Evolutionary conservation across 2,113 vertebrate genomes (phyloP), one percentile per base, ranked within the genome.

Genomic region (Vulpes vulpes): DNA sequence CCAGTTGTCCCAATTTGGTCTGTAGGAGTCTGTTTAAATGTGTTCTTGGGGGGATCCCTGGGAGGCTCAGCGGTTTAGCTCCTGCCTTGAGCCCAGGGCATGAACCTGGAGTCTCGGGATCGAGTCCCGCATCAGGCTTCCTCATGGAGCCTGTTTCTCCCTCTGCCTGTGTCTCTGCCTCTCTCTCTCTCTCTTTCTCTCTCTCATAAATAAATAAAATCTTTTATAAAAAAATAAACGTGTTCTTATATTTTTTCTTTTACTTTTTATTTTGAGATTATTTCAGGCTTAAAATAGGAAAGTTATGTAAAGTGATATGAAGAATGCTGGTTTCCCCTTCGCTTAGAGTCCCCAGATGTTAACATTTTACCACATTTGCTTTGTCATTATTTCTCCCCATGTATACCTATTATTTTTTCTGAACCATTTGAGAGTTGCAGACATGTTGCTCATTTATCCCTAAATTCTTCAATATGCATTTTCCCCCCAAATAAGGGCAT

Each of bases 251-350:
- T 69, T 96, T 92, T 60, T 65, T 17, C 65, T 76, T 89, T 79
- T 2, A 74, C 60, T 76, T 71, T 84, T 71, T 76, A 62, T 53
- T 93, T 89, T 92, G 64, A 95, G 81, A 74, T 74, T 69, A 85
- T 91, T 78, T 94, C 49, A 79, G 67, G 25, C 9, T 91, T 96
- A 83, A 95, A 88, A 83, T n/a, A 95, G 59, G n/a, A 49, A 93
- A 67, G 30, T 91, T 83, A 71, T 43, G 43, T 79, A 64, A 91
- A 89, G 78, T 59, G 57, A 7, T 81, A 30, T 73, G 88, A 93
- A 87, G 49, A 59, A 83, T 88, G 53, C n/a, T 23, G 79, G 8
- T 93, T 23, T n/a, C 11, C 11, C 30, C 49, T 88, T 81, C 27
- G 11, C 22, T 51, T 23, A 81, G n/a, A 79, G 23, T 19, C n/a